These are phyloP conservation scores for Eupeodes corollae DNA, from an alignment of 1,140 invertebrate genomes.

Conservation along the genomic window DNA sequence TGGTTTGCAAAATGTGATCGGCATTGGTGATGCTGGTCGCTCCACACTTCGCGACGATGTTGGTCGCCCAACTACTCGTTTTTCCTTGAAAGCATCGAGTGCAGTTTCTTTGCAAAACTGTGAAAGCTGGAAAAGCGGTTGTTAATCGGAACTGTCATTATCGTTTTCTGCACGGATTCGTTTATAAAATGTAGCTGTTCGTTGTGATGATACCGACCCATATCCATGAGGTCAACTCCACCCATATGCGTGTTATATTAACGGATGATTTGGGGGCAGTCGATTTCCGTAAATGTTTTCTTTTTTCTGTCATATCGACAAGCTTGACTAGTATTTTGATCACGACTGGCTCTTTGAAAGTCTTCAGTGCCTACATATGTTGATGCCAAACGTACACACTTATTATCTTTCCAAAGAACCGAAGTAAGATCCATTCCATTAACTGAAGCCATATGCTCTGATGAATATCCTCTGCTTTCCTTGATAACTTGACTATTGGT, in stretches of 20 bases:
- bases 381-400: not conserved
- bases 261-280: too few relatives aligned
- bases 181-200: not conserved
- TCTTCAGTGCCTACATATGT: not conserved
- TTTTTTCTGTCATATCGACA: too few relatives aligned
- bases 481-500: too few relatives aligned
- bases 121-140: not conserved
- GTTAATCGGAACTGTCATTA: not conserved
- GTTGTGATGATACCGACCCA: constrained; percentile 31
- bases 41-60: not conserved
- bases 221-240: too few relatives aligned
- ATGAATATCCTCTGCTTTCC: not conserved
- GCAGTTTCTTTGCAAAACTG: not conserved
- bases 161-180: not conserved
- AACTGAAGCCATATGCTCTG: not conserved
- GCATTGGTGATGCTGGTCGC: not conserved
- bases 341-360: not conserved
- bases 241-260: too few relatives aligned
- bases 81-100: not conserved
- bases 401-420: not conserved
- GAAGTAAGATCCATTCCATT: not conserved
- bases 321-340: not conserved
- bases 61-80: not conserved
- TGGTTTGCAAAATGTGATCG: too few relatives aligned
- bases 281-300: too few relatives aligned